Conservation (phyloP, 2,113 vertebrate genomes). For the Anolis sagrei region DNA sequence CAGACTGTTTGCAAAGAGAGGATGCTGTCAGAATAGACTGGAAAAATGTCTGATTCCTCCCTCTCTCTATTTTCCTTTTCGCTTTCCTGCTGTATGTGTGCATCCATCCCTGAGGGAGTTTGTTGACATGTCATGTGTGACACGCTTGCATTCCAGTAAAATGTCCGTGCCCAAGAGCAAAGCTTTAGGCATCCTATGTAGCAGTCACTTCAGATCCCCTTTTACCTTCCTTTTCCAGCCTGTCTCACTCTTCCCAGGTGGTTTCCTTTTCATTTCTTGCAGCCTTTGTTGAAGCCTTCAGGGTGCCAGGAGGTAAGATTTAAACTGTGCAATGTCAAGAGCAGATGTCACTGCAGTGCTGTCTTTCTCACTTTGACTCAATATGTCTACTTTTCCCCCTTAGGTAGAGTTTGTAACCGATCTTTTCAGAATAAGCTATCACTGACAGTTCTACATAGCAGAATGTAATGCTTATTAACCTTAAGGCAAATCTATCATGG, state of each 20-base stretch:
- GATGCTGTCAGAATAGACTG: background rate
- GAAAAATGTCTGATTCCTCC: background rate
- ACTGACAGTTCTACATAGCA: no score
- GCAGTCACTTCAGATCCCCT: conserved; percentile 42
- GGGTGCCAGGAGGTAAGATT: conserved; percentile 36
- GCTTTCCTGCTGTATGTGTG: background rate
- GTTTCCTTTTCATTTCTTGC: conserved; percentile 54
- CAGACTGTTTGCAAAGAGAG: conserved; percentile 7
- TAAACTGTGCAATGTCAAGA: background rate
- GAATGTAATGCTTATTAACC: background rate
- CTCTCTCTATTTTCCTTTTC: background rate
- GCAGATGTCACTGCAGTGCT: conserved; percentile 22
- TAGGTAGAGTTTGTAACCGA: background rate
- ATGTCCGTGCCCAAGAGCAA: conserved; percentile 20
- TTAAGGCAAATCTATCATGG: no score
- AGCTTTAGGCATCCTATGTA: conserved; percentile 25
- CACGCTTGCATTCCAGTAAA: conserved; percentile 21
- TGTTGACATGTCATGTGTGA: conserved; percentile 18
- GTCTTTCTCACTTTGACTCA: conserved; percentile 18
- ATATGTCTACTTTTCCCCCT: conserved; percentile 20
- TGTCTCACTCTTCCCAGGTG: conserved; percentile 57
- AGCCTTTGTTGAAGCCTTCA: conserved; percentile 47
- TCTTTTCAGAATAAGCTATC: conserved; percentile 6
- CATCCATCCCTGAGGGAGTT: conserved; percentile 18
- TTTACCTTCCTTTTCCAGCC: conserved; percentile 49